These are phyloP conservation scores for Trimorus sp. DNA, from an alignment of 2,888 invertebrate species.

Conservation along the genomic window DNA sequence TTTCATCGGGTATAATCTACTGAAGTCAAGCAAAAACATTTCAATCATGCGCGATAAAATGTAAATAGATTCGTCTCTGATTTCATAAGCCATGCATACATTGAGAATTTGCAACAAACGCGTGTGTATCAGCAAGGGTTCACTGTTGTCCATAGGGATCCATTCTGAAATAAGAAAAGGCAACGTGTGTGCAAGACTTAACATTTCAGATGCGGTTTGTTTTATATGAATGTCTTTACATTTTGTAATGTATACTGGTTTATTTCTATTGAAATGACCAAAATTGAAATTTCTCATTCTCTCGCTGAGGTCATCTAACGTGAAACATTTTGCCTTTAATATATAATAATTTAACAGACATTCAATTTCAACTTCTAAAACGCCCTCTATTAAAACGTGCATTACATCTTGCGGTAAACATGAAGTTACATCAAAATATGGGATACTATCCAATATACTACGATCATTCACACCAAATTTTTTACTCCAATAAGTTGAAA, in stretches of 20 bases:
- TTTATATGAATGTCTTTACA: constrained; percentile 29
- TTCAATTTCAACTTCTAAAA: constrained; percentile 4
- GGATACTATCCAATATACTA: constrained; percentile 5
- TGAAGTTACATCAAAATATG: constrained; percentile 17
- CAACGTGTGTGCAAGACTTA: constrained; percentile 18
- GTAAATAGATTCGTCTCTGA: constrained; percentile 19
- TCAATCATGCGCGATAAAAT: constrained; percentile 45
- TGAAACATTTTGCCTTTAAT: neutral
- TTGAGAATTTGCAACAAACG: constrained; percentile 37
- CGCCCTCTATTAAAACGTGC: constrained; percentile 31
- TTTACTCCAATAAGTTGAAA: constrained; percentile 16
- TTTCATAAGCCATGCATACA: constrained; percentile 29
- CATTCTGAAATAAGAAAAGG: constrained; percentile 23
- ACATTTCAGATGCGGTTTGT: constrained; percentile 54
- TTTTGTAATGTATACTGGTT: constrained; percentile 44
- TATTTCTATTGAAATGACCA: constrained; percentile 53
- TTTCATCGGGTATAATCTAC: constrained; percentile 36
- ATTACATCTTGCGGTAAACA: constrained; percentile 38
- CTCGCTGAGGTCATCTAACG: constrained; percentile 1
- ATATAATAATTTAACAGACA: constrained; percentile 15
- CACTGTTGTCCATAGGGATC: constrained; percentile 17
- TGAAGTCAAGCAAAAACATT: constrained; percentile 31
- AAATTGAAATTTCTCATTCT: constrained; percentile 11
- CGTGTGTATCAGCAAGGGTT: constrained; percentile 19
- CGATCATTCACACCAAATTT: constrained; percentile 25